Conservation (phyloP, 2,888 invertebrate species). For the Agonum fuliginosum region DNA sequence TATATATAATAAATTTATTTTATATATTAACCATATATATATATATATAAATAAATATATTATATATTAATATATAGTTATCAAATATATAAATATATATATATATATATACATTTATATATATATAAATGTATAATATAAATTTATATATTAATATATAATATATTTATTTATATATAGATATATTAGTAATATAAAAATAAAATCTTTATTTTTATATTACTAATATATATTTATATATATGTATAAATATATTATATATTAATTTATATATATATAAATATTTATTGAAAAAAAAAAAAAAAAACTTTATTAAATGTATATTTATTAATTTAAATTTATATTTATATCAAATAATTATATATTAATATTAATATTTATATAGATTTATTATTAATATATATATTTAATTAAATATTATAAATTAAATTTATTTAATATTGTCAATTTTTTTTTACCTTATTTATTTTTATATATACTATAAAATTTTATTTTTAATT, state of each 20-base stretch:
- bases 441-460: too few species aligned
- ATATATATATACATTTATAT: slow-evolving; percentile 60
- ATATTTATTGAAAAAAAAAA: not conserved
- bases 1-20: slow-evolving; percentile 65
- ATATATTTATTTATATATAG: slow-evolving; percentile 60
- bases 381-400: too few species aligned
- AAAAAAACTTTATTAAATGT: not conserved
- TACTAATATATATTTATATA: slow-evolving; percentile 60
- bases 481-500: too few species aligned
- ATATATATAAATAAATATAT: slow-evolving; percentile 71
- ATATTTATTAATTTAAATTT: slow-evolving; percentile 24
- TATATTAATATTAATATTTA: not conserved
- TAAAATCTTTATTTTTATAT: slow-evolving; percentile 51
- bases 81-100: slow-evolving; percentile 25
- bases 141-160: slow-evolving; percentile 58
- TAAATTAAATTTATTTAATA: too few species aligned
- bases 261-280: slow-evolving; percentile 46
- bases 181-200: slow-evolving; percentile 56
- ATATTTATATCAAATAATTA: slow-evolving; percentile 36
- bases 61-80: slow-evolving; percentile 67
- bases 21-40: slow-evolving; percentile 64
- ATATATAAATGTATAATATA: too few species aligned
- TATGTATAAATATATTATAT: slow-evolving; percentile 56
- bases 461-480: too few species aligned
- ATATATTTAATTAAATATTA: too few species aligned